These are phyloP conservation scores for Galerucella pusilla DNA, from an alignment of 2,888 invertebrate genomes.

Conservation along the genomic window DNA sequence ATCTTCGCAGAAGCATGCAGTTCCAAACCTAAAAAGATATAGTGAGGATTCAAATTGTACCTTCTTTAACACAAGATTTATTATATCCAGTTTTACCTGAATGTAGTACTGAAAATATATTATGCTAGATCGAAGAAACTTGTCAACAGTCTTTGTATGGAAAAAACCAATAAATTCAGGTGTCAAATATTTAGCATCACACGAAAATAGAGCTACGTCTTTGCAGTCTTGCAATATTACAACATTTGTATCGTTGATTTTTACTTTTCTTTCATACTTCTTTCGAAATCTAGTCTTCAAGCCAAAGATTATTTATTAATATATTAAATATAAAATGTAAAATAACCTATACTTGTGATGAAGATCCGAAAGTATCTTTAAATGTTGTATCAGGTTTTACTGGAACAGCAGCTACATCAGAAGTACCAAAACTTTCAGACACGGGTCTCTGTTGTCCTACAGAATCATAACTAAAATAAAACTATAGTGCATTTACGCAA, in stretches of 20 bases:
- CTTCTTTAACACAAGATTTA: neutral
- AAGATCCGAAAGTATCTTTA: constrained; percentile 42
- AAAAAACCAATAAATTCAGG: constrained; percentile 72
- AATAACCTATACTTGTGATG: constrained; percentile 34
- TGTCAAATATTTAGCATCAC: constrained; percentile 68
- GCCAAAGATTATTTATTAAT: neutral
- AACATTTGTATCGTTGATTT: constrained; percentile 68
- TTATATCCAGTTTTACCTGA: constrained; percentile 63
- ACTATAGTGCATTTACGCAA: neutral
- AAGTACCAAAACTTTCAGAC: neutral
- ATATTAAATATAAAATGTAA: neutral
- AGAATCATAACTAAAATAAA: constrained; percentile 8
- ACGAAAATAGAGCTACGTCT: constrained; percentile 71
- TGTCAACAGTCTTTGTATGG: constrained; percentile 70
- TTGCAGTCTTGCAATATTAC: constrained; percentile 73
- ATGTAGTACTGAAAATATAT: constrained; percentile 74
- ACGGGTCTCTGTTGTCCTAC: neutral
- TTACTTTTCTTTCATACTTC: constrained; percentile 70
- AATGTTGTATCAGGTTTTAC: constrained; percentile 38
- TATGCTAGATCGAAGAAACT: constrained; percentile 73
- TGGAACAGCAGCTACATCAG: neutral
- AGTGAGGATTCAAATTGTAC: neutral
- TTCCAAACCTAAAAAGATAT: constrained; percentile 66
- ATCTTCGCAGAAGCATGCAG: constrained; percentile 67
- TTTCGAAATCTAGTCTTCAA: constrained; percentile 70